Evolutionary conservation across 1,140 invertebrate species (phyloP).

Genomic region (Scaptomyza hsui): DNA sequence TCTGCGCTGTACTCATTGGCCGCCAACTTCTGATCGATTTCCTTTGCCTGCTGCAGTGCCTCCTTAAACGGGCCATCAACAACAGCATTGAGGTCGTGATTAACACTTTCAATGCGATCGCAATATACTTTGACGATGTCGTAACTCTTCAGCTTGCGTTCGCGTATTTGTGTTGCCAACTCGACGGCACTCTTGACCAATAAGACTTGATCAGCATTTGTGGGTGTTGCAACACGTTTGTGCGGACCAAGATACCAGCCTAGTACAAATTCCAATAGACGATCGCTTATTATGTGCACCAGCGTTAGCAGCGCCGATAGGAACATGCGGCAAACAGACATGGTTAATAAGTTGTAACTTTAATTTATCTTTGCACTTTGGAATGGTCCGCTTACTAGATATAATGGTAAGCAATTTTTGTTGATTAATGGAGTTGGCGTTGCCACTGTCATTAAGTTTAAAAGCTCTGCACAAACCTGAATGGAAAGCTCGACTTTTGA

Average conservation of each 20-base stretch:
- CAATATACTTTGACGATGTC: slow-evolving; percentile 90
- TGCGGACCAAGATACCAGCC: slow-evolving; percentile 68
- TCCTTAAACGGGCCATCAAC: slow-evolving; percentile 90
- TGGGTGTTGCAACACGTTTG: slow-evolving; percentile 84
- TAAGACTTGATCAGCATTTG: slow-evolving; percentile 84
- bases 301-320: slow-evolving; percentile 55
- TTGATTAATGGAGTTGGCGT: neutral
- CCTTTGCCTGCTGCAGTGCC: slow-evolving; percentile 90
- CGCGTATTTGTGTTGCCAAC: slow-evolving; percentile 88
- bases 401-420: neutral
- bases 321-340: slow-evolving; percentile 52
- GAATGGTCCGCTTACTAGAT: slow-evolving; percentile 1
- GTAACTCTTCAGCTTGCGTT: slow-evolving; percentile 87
- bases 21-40: slow-evolving; percentile 88
- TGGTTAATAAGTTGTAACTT: slow-evolving; percentile 13
- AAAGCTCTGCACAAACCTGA: neutral
- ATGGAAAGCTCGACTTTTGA: neutral
- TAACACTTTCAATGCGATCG: slow-evolving; percentile 91
- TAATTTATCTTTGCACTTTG: slow-evolving; percentile 12
- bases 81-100: slow-evolving; percentile 91
- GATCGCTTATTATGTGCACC: slow-evolving; percentile 66
- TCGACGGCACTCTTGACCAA: slow-evolving; percentile 87
- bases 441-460: neutral
- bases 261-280: slow-evolving; percentile 65
- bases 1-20: slow-evolving; percentile 85